These are phyloP conservation scores for Propithecus perrieri DNA, from an alignment of 2,797 vertebrate genomes.

Conservation along the genomic window DNA sequence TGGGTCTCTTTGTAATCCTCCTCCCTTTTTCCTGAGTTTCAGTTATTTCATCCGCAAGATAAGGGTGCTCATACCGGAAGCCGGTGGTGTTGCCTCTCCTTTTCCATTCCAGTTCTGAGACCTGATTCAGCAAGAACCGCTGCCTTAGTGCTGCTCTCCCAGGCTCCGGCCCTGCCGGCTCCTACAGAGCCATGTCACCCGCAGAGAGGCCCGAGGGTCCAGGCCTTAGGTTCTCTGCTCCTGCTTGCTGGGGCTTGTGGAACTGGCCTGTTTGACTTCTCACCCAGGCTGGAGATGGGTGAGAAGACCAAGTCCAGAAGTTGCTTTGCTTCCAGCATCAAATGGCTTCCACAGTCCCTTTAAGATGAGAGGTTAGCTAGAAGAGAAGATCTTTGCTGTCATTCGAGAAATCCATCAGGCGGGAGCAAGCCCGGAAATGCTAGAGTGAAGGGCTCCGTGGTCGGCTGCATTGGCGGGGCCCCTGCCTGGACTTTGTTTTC, in stretches of 20 bases:
- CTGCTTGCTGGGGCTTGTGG: neutral
- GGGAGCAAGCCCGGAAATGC: slow-evolving; percentile 64
- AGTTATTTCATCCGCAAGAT: neutral
- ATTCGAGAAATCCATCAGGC: slow-evolving; percentile 64
- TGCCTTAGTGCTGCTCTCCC: neutral
- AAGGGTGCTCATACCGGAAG: neutral
- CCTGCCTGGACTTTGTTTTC: slow-evolving; percentile 67
- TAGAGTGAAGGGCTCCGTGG: neutral
- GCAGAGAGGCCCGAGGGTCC: neutral
- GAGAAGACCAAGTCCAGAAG: slow-evolving; percentile 11
- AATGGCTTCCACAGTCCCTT: slow-evolving; percentile 57
- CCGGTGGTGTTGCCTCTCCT: neutral
- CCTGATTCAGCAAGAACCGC: neutral
- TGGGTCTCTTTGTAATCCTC: neutral
- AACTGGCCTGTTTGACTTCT: neutral
- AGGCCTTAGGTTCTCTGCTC: neutral
- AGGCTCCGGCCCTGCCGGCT: neutral
- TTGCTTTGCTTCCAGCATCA: slow-evolving; percentile 44
- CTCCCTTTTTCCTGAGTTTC: neutral
- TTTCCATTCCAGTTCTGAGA: neutral
- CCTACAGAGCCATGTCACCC: neutral
- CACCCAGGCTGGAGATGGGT: neutral
- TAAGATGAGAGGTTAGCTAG: slow-evolving; percentile 43
- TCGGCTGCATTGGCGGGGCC: neutral
- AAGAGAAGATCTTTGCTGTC: slow-evolving; percentile 67